These are phyloP conservation scores for Hystrix brachyura DNA, from an alignment of 2,113 vertebrate species.

Conservation along the genomic window DNA sequence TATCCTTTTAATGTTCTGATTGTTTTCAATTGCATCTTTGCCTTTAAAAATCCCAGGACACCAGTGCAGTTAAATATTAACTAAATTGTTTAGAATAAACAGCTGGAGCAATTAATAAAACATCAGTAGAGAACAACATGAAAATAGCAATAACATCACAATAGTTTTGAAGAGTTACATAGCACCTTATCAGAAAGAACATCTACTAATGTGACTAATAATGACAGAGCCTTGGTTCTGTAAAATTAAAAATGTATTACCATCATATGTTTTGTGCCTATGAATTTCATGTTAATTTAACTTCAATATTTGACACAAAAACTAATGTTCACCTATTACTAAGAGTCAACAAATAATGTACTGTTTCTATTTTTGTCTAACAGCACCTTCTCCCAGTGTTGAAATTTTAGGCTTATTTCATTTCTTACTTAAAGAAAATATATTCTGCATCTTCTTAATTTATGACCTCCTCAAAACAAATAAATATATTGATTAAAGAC, in stretches of 20 bases:
- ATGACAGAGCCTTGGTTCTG: background rate
- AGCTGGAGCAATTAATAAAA: conserved; percentile 65
- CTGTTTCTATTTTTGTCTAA: background rate
- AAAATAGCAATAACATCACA: conserved; percentile 22
- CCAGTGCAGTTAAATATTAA: conserved; percentile 49
- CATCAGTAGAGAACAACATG: background rate
- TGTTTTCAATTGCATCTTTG: conserved; percentile 62
- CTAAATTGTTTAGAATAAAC: conserved; percentile 68
- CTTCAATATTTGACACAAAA: background rate
- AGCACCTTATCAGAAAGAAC: background rate
- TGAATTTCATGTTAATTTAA: background rate
- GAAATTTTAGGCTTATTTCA: background rate
- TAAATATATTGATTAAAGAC: background rate
- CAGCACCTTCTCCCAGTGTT: background rate
- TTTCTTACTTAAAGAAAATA: background rate
- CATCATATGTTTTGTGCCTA: no score
- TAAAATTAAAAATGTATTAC: background rate
- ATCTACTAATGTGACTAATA: background rate
- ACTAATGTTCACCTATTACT: background rate
- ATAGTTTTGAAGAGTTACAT: conserved; percentile 16
- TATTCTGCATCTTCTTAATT: background rate
- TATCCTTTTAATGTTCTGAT: conserved; percentile 47
- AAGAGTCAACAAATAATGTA: background rate
- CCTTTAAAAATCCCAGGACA: conserved; percentile 33
- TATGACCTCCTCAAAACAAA: background rate